Percentiles rank a stretch among this genome's conserved stretches.
phyloP scores from a whole-genome alignment of 2,113 vertebrate species.

The Chaetodon auriga region DNA sequence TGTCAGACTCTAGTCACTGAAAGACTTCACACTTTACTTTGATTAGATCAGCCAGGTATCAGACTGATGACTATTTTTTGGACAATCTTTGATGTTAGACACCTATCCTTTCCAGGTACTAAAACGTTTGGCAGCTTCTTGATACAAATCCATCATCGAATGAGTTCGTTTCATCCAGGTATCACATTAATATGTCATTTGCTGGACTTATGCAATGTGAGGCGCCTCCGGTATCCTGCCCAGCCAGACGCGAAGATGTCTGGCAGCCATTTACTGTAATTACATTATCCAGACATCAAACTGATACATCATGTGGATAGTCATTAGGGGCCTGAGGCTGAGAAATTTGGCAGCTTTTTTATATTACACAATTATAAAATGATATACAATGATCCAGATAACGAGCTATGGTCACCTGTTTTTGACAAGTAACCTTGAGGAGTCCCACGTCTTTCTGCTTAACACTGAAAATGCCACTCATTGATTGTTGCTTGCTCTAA shows the following conservation, averaged over 20 bases:
- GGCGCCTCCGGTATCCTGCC: conserved; percentile 34
- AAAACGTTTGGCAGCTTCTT: conserved; percentile 42
- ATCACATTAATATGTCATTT: conserved; percentile 55
- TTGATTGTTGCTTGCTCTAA: background rate
- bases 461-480: background rate
- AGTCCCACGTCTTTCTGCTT: background rate
- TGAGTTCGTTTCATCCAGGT: conserved; percentile 21
- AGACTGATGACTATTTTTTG: conserved; percentile 29
- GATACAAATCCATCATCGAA: conserved; percentile 40
- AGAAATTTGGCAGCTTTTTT: conserved; percentile 61
- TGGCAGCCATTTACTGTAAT: conserved; percentile 63
- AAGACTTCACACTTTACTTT: conserved; percentile 35
- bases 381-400: conserved; percentile 48
- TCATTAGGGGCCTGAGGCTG: conserved; percentile 31
- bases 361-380: conserved; percentile 52
- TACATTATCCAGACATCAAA: conserved; percentile 67
- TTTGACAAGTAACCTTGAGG: conserved; percentile 30
- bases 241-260: conserved; percentile 30
- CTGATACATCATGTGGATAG: conserved; percentile 47
- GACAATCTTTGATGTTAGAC: conserved; percentile 26
- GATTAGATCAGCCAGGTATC: conserved; percentile 38
- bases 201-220: conserved; percentile 45
- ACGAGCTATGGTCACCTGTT: conserved; percentile 35
- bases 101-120: conserved; percentile 19
- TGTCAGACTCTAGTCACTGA: conserved; percentile 14